Evolutionary conservation across 37 sponge, comb jelly and placozoan genomes (phyloP), one percentile per base, ranked within the genome.

Genomic region (Geodia barretti): DNA sequence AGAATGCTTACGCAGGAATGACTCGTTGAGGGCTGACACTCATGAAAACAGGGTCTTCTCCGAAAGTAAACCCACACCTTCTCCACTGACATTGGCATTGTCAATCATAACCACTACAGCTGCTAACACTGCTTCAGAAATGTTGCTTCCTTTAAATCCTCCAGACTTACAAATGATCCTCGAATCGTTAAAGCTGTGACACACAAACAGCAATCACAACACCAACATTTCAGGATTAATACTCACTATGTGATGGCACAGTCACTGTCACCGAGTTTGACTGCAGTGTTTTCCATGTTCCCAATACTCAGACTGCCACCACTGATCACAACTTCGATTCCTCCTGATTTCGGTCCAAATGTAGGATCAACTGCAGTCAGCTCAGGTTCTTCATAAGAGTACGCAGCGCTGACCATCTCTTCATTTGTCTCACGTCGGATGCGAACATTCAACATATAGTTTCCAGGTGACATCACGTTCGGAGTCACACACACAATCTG

Each of bases 341-440:
- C 91, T 38, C 95, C 95, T 60, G 91, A 78, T 40, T 67, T 70
- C 37, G 95, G 95, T 11, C 95, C 95, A 67, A 74, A 72, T n/a
- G 78, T 62, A 58, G 95, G 95, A 14, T 34, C 32, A 28, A 94
- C 83, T 39, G 70, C 58, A 26, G n/a, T 60, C 31, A 88, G n/a
- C n/a, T 38, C 35, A 19, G 89, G 83, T 14, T 4, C 19, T 31
- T 82, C 78, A 32, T 74, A 66, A 59, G 78, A 83, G 20, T 33
- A 1, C 0, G 41, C 14, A 17, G 36, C 0, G 3, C 3, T 9
- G 32, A 14, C 68, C n/a, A 14, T 30, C 23, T 9, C 20, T 29
- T 25, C 30, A 9, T 64, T 62, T 28, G 81, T 26, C 33, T 61
- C 43, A 3, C 63, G 58, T 0, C 1, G 1, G 38, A 88, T 59